phyloP scores from a whole-genome alignment of 2,888 invertebrate genomes.

The Pseudococcus jackbeardsleyi region DNA sequence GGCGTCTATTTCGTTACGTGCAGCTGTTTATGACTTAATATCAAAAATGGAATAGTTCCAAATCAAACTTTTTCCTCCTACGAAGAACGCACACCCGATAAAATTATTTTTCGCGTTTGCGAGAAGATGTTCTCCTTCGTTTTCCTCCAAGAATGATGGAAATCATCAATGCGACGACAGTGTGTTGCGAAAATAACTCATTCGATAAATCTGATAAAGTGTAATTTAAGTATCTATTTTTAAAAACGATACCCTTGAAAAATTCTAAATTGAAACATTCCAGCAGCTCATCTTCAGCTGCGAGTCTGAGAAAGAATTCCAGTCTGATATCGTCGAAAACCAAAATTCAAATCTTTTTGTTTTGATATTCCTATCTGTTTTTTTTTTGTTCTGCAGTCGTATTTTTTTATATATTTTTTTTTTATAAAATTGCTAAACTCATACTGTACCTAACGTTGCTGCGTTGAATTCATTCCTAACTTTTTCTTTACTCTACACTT shows the following conservation, averaged over 20 bases:
- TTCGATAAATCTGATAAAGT: not conserved
- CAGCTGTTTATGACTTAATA: conserved; percentile 49
- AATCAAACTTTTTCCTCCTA: conserved; percentile 26
- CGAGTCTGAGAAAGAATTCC: too few relatives aligned
- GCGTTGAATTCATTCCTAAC: not conserved
- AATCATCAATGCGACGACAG: not conserved
- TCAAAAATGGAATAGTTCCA: conserved; percentile 45
- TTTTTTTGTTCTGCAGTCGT: not conserved
- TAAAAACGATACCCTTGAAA: not conserved
- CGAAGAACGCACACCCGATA: not conserved
- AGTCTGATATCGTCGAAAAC: conserved; percentile 20
- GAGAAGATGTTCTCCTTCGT: not conserved
- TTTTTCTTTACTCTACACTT: not conserved
- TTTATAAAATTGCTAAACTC: not conserved
- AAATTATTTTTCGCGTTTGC: conserved; percentile 48
- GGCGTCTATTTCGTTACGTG: conserved; percentile 11
- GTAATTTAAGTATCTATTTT: not conserved
- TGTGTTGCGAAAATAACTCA: not conserved
- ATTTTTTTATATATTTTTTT: not conserved
- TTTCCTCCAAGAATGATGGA: not conserved
- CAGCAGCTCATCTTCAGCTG: not conserved
- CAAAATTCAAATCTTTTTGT: conserved; percentile 38
- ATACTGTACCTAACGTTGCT: too few relatives aligned
- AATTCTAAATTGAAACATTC: conserved; percentile 28
- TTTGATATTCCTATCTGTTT: not conserved